These are phyloP conservation scores for Marasmarcha lunaedactyla DNA, from an alignment of 2,888 invertebrate species.

Conservation along the genomic window DNA sequence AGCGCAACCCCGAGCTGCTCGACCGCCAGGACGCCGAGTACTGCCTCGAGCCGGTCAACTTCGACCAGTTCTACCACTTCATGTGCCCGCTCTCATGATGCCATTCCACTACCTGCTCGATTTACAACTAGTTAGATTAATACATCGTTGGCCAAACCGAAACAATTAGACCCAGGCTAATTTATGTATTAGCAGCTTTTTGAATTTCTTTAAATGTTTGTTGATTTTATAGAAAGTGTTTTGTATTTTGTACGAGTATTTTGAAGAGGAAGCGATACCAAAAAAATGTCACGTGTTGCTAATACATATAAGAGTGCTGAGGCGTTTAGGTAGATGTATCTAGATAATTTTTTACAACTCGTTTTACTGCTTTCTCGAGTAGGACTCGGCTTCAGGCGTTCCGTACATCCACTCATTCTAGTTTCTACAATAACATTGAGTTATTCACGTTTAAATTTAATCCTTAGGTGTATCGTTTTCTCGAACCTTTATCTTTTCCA, in stretches of 20 bases:
- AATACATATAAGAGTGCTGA: too few species aligned
- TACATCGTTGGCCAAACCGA: not conserved
- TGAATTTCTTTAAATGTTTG: not conserved
- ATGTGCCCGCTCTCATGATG: slow-evolving; percentile 63
- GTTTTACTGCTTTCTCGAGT: too few species aligned
- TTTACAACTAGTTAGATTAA: slow-evolving; percentile 19
- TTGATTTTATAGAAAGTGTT: not conserved
- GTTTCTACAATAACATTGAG: too few species aligned
- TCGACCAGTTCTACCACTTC: slow-evolving; percentile 64
- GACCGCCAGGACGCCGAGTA: slow-evolving; percentile 45
- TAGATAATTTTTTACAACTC: too few species aligned
- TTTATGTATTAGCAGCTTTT: slow-evolving; percentile 2
- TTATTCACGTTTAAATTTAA: too few species aligned
- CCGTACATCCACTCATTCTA: too few species aligned
- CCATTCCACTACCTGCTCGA: slow-evolving; percentile 10
- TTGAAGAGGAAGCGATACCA: not conserved
- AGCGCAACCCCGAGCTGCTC: slow-evolving; percentile 53
- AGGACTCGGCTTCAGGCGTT: too few species aligned
- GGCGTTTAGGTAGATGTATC: too few species aligned
- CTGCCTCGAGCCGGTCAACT: slow-evolving; percentile 57
- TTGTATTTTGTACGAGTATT: not conserved
- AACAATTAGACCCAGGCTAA: slow-evolving; percentile 7
- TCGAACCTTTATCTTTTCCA: too few species aligned
- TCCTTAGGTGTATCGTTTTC: too few species aligned
- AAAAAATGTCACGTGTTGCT: not conserved